These are phyloP conservation scores for Neomorphus geoffroyi DNA, from an alignment of 2,797 vertebrate genomes.

Conservation along the genomic window DNA sequence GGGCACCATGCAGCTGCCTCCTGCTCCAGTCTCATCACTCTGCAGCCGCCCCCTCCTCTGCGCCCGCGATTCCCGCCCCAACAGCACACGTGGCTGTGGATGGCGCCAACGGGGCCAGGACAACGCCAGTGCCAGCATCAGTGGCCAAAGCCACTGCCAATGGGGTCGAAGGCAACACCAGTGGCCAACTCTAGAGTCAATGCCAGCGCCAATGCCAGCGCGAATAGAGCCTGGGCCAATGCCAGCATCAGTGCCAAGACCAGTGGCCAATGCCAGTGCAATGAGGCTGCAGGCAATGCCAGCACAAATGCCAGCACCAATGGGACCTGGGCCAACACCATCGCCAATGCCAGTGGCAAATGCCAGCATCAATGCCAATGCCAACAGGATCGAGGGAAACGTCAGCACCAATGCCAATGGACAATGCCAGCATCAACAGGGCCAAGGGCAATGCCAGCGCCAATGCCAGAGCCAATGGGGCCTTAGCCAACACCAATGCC, in stretches of 20 bases:
- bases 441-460: too few relatives aligned
- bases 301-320: too few relatives aligned
- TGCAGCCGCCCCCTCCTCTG: slow-evolving; percentile 33
- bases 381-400: background rate
- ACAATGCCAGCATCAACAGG: background rate
- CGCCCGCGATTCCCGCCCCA: slow-evolving; percentile 5
- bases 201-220: too few relatives aligned
- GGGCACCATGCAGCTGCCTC: slow-evolving; percentile 59
- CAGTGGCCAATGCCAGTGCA: background rate
- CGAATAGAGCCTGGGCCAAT: background rate
- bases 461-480: too few relatives aligned
- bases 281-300: too few relatives aligned
- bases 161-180: too few relatives aligned
- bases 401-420: background rate
- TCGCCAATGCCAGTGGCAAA: too few relatives aligned
- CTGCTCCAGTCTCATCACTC: slow-evolving; percentile 51
- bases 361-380: background rate
- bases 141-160: background rate
- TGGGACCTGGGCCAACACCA: too few relatives aligned
- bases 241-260: background rate
- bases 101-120: background rate
- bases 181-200: too few relatives aligned
- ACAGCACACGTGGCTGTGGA: background rate
- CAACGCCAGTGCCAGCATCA: background rate
- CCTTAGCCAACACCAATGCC: too few relatives aligned